phyloP scores from a whole-genome alignment of 1,140 invertebrate genomes.

The Brachionus calyciflorus region DNA sequence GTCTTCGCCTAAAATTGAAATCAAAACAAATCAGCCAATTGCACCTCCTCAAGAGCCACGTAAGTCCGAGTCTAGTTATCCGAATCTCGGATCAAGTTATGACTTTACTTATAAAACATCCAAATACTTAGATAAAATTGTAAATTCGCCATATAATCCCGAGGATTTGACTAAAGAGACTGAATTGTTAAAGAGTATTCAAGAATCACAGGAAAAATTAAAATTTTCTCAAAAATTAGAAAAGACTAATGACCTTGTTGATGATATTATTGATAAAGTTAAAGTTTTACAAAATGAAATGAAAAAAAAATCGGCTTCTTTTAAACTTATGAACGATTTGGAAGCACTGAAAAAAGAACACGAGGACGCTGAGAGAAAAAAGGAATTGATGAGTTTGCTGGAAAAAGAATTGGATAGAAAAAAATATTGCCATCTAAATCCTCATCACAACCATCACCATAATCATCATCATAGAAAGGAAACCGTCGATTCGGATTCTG shows the following conservation, averaged over 20 bases:
- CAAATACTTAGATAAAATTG: constrained; percentile 19
- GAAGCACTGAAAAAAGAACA: constrained; percentile 16
- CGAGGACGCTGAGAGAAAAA: neutral
- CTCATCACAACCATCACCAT: neutral
- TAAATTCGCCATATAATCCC: constrained; percentile 23
- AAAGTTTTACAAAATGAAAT: constrained; percentile 27
- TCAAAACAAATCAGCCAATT: neutral
- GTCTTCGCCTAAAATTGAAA: constrained; percentile 17
- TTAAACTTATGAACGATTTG: neutral
- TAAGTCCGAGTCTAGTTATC: neutral
- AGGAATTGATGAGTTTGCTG: neutral
- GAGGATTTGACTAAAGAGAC: neutral
- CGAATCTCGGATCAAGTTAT: constrained; percentile 2
- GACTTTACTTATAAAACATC: neutral
- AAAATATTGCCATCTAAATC: neutral
- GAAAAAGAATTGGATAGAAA: neutral
- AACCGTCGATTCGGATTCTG: neutral
- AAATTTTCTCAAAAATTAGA: constrained; percentile 17
- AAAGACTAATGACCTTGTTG: constrained; percentile 21
- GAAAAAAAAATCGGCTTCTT: constrained; percentile 36
- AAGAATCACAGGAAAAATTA: constrained; percentile 24
- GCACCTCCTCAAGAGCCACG: neutral
- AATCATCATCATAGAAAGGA: neutral
- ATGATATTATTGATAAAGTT: constrained; percentile 43
- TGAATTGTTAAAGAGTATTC: constrained; percentile 9